Base-by-base conservation (phyloP, 2,888 invertebrate genomes). In the Nymphalis c-album region DNA sequence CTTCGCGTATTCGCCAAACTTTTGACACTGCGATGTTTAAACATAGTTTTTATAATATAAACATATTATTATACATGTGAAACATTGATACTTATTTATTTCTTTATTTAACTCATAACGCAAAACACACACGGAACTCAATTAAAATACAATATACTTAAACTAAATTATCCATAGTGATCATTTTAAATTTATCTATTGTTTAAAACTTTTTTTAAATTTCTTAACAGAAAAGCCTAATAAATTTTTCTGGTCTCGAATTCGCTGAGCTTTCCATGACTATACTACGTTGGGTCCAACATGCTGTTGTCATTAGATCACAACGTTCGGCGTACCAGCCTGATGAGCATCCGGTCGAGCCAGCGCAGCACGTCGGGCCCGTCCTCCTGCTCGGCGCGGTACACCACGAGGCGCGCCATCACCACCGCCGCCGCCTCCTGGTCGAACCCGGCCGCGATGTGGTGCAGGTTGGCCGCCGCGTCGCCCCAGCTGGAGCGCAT, bases 381-480 rank as follows among this genome's bases (percentile, higher is more conserved):
- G 82, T 98, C 98, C 80, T 97, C 97, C 16, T 96, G 96, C 86
- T 98, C 98, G 0, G 99, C 99, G 77, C 98, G 94, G 92, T 98
- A 98, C 40, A 98, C 98, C 17, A 99, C 99, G 85, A 99, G 95
- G 31, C 99, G 94, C 0, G 98, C 97, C 98, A 99, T 99, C 63
- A 99, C 93, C 64, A 99, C 99, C 0, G 99, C 98, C 0, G 98
- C 97, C 17, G 99, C 97, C 89, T 99, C 99, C 92, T 99, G 99
- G 92, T 99, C 99, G 89, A 98, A 99, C 3, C 98, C 98, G 48
- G 98, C 97, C 76, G 97, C 95, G 67, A 99, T 96, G 85, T 98
- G 98, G 82, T 97, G 97, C 71, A 98, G 93, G 84, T 97, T 97
- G 4, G 95, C 94, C 0, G 96, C 95, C 18, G 98, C 97, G 88